Evolutionary conservation across 1,140 invertebrate genomes (phyloP).

Genomic region (Ostrea denselamellosa): DNA sequence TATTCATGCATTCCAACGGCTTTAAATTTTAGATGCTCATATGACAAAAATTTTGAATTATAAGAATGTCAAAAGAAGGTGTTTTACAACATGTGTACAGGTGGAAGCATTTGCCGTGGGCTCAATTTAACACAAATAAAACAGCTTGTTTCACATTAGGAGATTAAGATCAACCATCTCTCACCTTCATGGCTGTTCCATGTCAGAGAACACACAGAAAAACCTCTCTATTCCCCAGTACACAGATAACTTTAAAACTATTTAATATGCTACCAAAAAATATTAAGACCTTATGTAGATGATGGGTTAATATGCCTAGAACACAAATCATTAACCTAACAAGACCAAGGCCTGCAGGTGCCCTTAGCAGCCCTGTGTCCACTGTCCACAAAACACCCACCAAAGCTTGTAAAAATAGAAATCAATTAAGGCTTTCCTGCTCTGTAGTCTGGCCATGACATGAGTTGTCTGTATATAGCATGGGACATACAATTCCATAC

Average conservation of each 20-base stretch:
- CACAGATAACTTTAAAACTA: neutral
- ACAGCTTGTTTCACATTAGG: neutral
- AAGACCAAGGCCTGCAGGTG: constrained; percentile 1
- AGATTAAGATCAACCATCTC: neutral
- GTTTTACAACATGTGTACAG: constrained; percentile 20
- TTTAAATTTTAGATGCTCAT: neutral
- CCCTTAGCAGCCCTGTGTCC: neutral
- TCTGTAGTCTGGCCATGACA: neutral
- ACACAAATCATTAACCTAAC: neutral
- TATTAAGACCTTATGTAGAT: neutral
- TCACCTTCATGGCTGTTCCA: neutral
- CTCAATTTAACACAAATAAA: constrained; percentile 19
- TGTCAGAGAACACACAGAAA: neutral
- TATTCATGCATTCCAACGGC: neutral
- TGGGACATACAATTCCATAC: no score
- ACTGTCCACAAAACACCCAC: neutral
- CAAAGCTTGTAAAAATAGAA: constrained; percentile 2
- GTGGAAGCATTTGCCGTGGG: neutral
- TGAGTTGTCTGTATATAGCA: neutral
- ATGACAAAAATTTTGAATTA: constrained; percentile 1
- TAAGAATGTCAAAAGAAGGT: neutral
- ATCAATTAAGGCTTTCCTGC: neutral
- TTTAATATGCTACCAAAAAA: neutral
- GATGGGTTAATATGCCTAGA: neutral
- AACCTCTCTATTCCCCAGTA: neutral